These are phyloP conservation scores for Sesia apiformis DNA, from an alignment of 2,888 invertebrate species.

Conservation along the genomic window DNA sequence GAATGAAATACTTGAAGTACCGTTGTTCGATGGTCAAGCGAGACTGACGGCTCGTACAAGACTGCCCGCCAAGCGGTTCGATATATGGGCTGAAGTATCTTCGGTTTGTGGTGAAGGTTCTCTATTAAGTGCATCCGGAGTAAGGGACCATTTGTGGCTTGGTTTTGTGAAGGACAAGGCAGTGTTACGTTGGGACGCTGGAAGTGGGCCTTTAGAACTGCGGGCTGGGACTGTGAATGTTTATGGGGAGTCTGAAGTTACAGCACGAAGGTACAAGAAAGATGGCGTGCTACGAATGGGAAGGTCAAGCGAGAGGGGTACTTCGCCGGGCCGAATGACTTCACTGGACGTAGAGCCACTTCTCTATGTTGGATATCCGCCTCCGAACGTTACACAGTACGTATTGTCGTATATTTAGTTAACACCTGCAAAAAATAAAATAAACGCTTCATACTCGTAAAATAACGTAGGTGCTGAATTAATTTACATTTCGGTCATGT, in stretches of 20 bases:
- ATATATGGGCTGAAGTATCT: slow-evolving; percentile 64
- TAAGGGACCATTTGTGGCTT: slow-evolving; percentile 63
- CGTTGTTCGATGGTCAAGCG: slow-evolving; percentile 57
- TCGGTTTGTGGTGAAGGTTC: slow-evolving; percentile 55
- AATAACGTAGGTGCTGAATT: too few species aligned
- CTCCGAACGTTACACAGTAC: slow-evolving; percentile 59
- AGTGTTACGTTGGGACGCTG: slow-evolving; percentile 55
- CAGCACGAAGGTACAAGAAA: slow-evolving; percentile 57
- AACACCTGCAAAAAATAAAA: too few species aligned
- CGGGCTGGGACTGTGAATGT: slow-evolving; percentile 48
- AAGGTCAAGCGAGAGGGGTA: slow-evolving; percentile 41
- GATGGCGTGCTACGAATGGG: slow-evolving; percentile 56
- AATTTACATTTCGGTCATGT: too few species aligned
- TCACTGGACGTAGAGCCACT: slow-evolving; percentile 58
- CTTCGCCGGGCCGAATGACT: slow-evolving; percentile 55
- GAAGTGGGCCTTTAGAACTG: slow-evolving; percentile 52
- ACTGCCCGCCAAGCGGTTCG: slow-evolving; percentile 57
- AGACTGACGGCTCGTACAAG: slow-evolving; percentile 47
- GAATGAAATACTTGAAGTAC: slow-evolving; percentile 44
- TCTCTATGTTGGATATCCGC: slow-evolving; percentile 53
- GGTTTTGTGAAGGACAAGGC: slow-evolving; percentile 52
- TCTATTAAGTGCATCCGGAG: slow-evolving; percentile 51
- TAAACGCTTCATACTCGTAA: too few species aligned
- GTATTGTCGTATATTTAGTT: slow-evolving; percentile 7
- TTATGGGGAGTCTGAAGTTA: slow-evolving; percentile 50